Percentiles rank a stretch among this genome's conserved stretches.
These are phyloP conservation scores for Unio delphinus DNA, from an alignment of 2,888 invertebrate genomes.

Conservation along the genomic window DNA sequence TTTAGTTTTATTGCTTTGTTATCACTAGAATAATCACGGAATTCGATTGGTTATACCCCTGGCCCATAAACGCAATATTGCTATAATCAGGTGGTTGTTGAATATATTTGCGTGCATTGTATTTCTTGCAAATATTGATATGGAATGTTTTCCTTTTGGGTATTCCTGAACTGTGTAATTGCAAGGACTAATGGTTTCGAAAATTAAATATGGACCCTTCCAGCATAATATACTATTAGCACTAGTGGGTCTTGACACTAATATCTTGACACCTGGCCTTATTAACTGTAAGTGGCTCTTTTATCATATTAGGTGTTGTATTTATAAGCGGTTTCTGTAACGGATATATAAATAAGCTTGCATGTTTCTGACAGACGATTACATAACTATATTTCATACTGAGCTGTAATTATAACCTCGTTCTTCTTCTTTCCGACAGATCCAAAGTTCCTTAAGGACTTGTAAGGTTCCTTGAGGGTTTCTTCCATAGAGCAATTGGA, in stretches of 20 bases:
- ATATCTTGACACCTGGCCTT: slow-evolving; percentile 23
- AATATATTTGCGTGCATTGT: slow-evolving; percentile 1
- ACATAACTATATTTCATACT: slow-evolving; percentile 33
- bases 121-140: slow-evolving; percentile 25
- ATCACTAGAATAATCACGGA: no score
- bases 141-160: slow-evolving; percentile 14
- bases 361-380: slow-evolving; percentile 22
- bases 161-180: slow-evolving; percentile 24
- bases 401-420: slow-evolving; percentile 1
- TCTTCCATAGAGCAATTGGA: slow-evolving; percentile 26
- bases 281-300: slow-evolving; percentile 17
- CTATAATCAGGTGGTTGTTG: no score
- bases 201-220: slow-evolving; percentile 20
- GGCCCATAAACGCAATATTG: no score
- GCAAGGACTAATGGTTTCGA: slow-evolving; percentile 4
- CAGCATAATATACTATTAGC: slow-evolving; percentile 35
- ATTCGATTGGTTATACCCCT: no score
- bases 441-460: slow-evolving; percentile 15
- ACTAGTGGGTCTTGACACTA: slow-evolving; percentile 39
- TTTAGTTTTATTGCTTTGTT: no score
- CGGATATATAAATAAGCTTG: slow-evolving; percentile 12
- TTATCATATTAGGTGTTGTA: slow-evolving; percentile 26
- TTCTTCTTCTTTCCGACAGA: slow-evolving; percentile 1
- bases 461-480: slow-evolving; percentile 15
- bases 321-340: slow-evolving; percentile 1